Conservation (phyloP, 2,113 vertebrate species). For the Phycodurus eques region DNA sequence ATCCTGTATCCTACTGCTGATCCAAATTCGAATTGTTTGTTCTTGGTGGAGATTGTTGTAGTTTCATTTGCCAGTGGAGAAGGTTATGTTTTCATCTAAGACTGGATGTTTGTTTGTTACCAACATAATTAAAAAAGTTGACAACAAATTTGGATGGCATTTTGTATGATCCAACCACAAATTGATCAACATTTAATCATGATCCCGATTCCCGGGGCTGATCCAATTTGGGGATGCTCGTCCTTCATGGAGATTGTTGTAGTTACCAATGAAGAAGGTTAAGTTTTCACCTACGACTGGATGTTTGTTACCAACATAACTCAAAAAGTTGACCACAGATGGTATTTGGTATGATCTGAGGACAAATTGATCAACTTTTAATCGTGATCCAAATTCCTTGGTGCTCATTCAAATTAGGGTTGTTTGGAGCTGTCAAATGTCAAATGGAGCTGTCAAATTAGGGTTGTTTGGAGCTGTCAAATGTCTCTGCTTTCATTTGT, state of each 20-base stretch:
- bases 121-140: background rate
- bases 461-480: background rate
- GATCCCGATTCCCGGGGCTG: too few species aligned
- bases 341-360: background rate
- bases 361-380: background rate
- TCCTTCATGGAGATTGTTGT: too few species aligned
- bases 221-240: too few species aligned
- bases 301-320: background rate
- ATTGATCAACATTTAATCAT: background rate
- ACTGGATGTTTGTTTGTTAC: background rate
- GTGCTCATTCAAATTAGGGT: background rate
- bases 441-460: too few species aligned
- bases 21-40: background rate
- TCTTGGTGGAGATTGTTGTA: too few species aligned
- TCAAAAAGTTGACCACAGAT: background rate
- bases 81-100: background rate
- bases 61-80: background rate
- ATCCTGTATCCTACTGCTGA: background rate
- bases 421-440: background rate
- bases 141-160: background rate
- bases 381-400: background rate
- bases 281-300: background rate
- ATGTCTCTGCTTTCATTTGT: background rate
- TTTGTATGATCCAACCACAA: background rate
- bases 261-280: background rate